Percentiles rank a stretch among this genome's conserved stretches.
These are phyloP conservation scores for Alca torda DNA, from an alignment of 2,797 vertebrate species.

Conservation along the genomic window DNA sequence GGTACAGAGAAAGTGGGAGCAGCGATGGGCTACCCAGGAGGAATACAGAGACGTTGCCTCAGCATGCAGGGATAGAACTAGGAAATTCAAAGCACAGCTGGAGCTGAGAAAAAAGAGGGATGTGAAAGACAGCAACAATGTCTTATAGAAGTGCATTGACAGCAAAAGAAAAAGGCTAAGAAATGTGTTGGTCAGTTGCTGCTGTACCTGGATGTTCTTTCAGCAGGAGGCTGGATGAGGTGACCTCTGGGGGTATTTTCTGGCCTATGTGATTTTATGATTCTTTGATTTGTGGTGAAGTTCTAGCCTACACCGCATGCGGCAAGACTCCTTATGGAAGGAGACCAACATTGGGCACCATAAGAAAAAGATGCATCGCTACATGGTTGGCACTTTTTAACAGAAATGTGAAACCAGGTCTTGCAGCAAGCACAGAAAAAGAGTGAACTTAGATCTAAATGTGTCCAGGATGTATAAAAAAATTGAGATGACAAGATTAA, in stretches of 20 bases:
- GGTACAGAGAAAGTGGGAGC: not conserved
- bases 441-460: not conserved
- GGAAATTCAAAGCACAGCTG: not conserved
- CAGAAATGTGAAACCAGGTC: not conserved
- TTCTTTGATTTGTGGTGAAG: not conserved
- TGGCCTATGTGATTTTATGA: not conserved
- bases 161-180: not conserved
- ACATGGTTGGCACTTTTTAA: not conserved
- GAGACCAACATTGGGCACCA: fast-evolving
- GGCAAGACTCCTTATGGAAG: not conserved
- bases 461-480: not conserved
- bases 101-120: not conserved
- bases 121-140: not conserved
- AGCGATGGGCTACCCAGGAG: not conserved
- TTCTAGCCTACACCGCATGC: not conserved
- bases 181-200: not conserved
- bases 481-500: not conserved
- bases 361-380: not conserved
- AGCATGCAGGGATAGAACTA: not conserved
- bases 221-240: not conserved
- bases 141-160: not conserved
- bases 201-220: not conserved
- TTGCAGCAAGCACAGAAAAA: not conserved
- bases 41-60: not conserved
- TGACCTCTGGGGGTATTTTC: not conserved